phyloP scores from a whole-genome alignment of 2,888 invertebrate species.

The Drosophila stalkeri region DNA sequence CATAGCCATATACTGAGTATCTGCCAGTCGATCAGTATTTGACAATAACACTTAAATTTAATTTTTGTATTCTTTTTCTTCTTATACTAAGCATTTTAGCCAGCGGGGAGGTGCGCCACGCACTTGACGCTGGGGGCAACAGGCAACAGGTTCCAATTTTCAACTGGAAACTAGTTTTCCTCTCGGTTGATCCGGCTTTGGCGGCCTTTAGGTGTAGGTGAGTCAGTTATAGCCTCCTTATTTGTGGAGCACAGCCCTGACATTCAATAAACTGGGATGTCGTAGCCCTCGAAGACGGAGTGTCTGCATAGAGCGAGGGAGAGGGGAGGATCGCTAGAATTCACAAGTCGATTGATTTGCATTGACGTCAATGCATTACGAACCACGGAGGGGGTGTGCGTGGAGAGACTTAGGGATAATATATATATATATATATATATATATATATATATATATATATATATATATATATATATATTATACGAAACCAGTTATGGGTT shows the following conservation, averaged over 20 bases:
- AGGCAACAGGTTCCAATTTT: constrained; percentile 15
- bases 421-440: background rate
- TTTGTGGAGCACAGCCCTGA: constrained; percentile 75
- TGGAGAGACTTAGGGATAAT: constrained; percentile 17
- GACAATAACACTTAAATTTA: background rate
- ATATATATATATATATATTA: constrained; percentile 13
- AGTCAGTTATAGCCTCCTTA: constrained; percentile 47
- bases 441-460: background rate
- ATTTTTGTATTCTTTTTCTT: background rate
- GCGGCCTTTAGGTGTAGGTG: constrained; percentile 61
- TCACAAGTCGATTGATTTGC: constrained; percentile 68
- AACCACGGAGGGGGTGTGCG: constrained; percentile 7
- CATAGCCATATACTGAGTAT: background rate
- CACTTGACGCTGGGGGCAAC: constrained; percentile 38
- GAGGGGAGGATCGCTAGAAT: constrained; percentile 7
- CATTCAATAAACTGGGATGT: constrained; percentile 54
- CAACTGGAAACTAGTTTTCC: constrained; percentile 40
- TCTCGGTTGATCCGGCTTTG: constrained; percentile 18
- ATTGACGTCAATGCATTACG: constrained; percentile 72
- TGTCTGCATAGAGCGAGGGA: constrained; percentile 30
- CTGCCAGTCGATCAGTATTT: background rate
- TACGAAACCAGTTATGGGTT: constrained; percentile 55
- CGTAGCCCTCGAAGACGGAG: constrained; percentile 39
- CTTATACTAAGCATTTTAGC: background rate
- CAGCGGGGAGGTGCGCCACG: background rate